Evolutionary conservation across 2,888 invertebrate genomes (phyloP).

Genomic region (Glaucopsyche alexis): DNA sequence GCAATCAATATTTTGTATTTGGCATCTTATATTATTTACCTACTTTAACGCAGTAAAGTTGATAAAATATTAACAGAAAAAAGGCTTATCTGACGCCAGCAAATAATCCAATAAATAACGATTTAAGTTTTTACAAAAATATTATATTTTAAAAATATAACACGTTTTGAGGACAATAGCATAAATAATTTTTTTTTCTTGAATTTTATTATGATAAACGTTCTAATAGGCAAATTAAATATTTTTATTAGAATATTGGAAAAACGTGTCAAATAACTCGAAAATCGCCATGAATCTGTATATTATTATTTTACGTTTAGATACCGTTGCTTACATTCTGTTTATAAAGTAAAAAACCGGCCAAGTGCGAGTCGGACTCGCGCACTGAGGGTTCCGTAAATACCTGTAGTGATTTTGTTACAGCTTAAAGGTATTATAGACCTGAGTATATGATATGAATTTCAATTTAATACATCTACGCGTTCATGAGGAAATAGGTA

Average conservation of each 20-base stretch:
- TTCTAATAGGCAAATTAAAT: not conserved
- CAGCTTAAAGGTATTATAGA: too few relatives aligned
- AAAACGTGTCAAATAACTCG: not conserved
- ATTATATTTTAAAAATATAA: not conserved
- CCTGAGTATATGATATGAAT: too few relatives aligned
- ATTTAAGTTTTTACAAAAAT: not conserved
- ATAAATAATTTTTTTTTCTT: not conserved
- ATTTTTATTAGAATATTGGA: not conserved
- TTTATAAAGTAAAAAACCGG: too few relatives aligned
- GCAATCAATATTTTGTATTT: too few relatives aligned
- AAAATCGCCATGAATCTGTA: not conserved
- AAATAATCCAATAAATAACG: not conserved
- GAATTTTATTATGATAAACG: not conserved
- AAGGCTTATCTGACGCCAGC: not conserved
- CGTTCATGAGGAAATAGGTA: too few relatives aligned
- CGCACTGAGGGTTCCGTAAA: too few relatives aligned
- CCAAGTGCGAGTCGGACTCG: too few relatives aligned
- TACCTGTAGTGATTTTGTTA: too few relatives aligned
- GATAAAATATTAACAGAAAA: not conserved
- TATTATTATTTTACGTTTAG: too few relatives aligned
- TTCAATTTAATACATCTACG: too few relatives aligned
- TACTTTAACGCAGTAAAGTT: not conserved
- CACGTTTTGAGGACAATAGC: not conserved
- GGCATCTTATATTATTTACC: too few relatives aligned
- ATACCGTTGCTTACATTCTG: too few relatives aligned